These are phyloP conservation scores for Laspeyria flexula DNA, from an alignment of 2,888 invertebrate species.

Conservation along the genomic window DNA sequence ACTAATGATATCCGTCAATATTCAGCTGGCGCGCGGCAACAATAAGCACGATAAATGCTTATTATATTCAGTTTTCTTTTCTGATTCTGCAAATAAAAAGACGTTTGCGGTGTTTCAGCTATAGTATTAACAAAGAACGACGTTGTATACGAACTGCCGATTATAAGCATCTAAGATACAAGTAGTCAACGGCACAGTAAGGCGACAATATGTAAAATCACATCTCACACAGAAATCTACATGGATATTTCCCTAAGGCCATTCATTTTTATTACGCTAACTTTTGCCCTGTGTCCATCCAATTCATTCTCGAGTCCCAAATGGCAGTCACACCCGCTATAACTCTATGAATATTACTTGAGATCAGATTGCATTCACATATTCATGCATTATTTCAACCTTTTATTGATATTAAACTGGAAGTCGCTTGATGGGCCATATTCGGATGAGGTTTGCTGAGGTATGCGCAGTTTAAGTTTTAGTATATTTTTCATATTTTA, in stretches of 20 bases:
- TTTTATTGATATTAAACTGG: not conserved
- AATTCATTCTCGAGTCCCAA: constrained; percentile 49
- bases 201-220: constrained; percentile 34
- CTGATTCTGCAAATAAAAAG: too few relatives aligned
- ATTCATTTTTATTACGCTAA: constrained; percentile 61
- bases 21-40: too few relatives aligned
- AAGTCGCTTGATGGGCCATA: not conserved
- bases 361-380: constrained; percentile 5
- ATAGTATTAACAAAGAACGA: too few relatives aligned
- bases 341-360: constrained; percentile 12
- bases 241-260: constrained; percentile 65
- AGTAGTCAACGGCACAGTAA: constrained; percentile 1
- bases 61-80: too few relatives aligned
- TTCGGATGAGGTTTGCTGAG: not conserved
- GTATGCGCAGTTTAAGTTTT: constrained; percentile 4
- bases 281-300: constrained; percentile 46
- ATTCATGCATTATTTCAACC: not conserved
- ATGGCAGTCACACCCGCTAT: constrained; percentile 14
- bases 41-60: too few relatives aligned
- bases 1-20: too few relatives aligned
- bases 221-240: constrained; percentile 50
- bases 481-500: constrained; percentile 6
- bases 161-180: constrained; percentile 4
- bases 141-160: too few relatives aligned
- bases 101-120: too few relatives aligned